Base-by-base conservation (phyloP, 2,888 invertebrate genomes). In the Biston betularia region DNA sequence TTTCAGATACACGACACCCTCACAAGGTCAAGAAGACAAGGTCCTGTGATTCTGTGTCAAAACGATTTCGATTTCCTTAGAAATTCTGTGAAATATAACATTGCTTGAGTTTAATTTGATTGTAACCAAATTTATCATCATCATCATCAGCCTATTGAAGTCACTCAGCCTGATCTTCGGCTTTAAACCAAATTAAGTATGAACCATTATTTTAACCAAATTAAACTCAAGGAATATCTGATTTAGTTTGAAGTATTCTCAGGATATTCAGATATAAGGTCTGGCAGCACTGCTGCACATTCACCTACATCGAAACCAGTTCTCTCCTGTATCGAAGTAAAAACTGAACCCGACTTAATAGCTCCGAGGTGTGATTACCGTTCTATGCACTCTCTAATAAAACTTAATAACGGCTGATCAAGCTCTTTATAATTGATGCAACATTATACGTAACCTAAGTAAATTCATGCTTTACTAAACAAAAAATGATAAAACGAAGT, bases 321-420 rank as follows among this genome's bases (percentile, higher is more conserved):
- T 92, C 79, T 83, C 84, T 84, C 80, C 82, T 82, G 83, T 85
- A 86, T 86, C 84, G 85, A 87, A 78, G 84, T 87, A 83, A 88
- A 89, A 89, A 88, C 84, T 85, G 84, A 87, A 88, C 85, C 87
- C 84, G 84, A 83, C 84, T 88, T 89, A 89, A 89, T 89, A 89
- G 88, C 87, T 81, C 82, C 83, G 83, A 85, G 88, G 88, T 88
- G 88, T 88, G 86, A 90, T 90, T 90, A 89, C 89, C 86, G 86
- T 84, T 87, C 70, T 74, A 74, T 73, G 69, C 72, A 70, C 69
- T 72, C 67, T 68, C 69, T 72, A 70, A 72, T 63, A 59, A 67
- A 58, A 50, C 45, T 55, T 72, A 74, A 74, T 74, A 71, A 69
- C 62, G 63, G 66, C 62, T 68, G 64, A 74, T 74, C 70, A 70